Percentiles rank a stretch among this genome's conserved stretches.
These are phyloP conservation scores for Aspiorhynchus laticeps DNA, from an alignment of 2,113 vertebrate genomes.

Conservation along the genomic window DNA sequence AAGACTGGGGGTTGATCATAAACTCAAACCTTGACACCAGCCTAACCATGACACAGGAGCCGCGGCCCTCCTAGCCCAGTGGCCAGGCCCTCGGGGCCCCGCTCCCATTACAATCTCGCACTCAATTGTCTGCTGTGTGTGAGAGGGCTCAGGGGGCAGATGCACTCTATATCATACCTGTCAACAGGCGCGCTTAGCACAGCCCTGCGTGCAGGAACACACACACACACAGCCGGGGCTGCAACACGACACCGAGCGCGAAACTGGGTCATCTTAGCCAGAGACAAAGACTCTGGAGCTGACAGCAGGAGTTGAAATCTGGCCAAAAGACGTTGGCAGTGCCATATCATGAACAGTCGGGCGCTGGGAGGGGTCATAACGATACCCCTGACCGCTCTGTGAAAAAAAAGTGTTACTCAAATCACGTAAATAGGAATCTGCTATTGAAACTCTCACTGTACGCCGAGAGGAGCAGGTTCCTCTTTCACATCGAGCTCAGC, in stretches of 20 bases:
- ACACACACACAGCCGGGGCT: not conserved
- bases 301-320: conserved; percentile 17
- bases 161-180: conserved; percentile 62
- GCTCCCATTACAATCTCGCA: conserved; percentile 70
- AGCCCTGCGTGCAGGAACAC: conserved; percentile 53
- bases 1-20: conserved; percentile 35
- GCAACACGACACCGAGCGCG: conserved; percentile 31
- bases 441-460: conserved; percentile 9
- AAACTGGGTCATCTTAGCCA: conserved; percentile 42
- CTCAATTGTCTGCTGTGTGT: conserved; percentile 63
- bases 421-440: conserved; percentile 21
- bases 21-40: conserved; percentile 45
- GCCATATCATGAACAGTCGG: conserved; percentile 23
- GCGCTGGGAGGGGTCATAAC: conserved; percentile 6
- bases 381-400: conserved; percentile 18
- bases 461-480: not conserved
- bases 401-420: not conserved
- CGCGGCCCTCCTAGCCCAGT: conserved; percentile 55
- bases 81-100: conserved; percentile 47
- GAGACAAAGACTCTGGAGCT: conserved; percentile 34
- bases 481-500: conserved; percentile 8
- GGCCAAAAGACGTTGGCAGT: conserved; percentile 33
- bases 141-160: conserved; percentile 60
- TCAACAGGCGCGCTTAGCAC: conserved; percentile 64
- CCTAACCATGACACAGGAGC: conserved; percentile 68